Evolutionary conservation across 2,113 vertebrate species (phyloP), one percentile per base, ranked within the genome.

Genomic region (Protobothrops flavoviridis): DNA sequence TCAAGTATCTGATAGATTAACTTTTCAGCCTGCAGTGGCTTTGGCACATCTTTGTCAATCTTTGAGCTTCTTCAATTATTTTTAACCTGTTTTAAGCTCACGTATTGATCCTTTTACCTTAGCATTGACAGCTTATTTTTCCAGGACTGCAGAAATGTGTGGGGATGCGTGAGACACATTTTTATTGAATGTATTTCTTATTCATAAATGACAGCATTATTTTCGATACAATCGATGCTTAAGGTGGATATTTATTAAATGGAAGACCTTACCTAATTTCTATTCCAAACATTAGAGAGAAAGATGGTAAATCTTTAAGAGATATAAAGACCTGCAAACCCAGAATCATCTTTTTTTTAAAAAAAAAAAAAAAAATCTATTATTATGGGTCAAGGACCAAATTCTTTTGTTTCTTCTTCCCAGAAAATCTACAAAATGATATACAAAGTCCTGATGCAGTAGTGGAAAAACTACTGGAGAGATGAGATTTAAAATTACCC

Each of bases 381-480:
- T 94, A 92, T 96, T 94, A 86, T 0, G 24, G 92, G 94, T 92
- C 93, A 93, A 95, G 57, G 74, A 64, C 94, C 91, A 93, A 89
- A 96, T 94, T 52, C 29, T 55, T 91, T 95, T 96, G 93, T 96
- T 96, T 95, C 29, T 8, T 91, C 94, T 92, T 87, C 15, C 55
- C 94, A 96, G 92, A 15, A 91, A 52, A 92, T 93, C 55, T 50
- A 69, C 29, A 88, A 95, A 96, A 95, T 94, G 94, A 89, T 48
- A 95, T 91, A 91, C 86, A 56, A 95, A 87, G 45, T 39, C 57
- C n/a, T 0, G 0, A 88, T 39, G 90, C 91, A 93, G 95, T 96
- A 95, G 95, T 95, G 92, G 61, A 91, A 87, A 87, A 95, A 96
- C 94, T 92, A 92, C 94, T 92, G 39, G 91, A 95, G 95, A 92